Percentiles rank a stretch among this genome's conserved stretches.
Conservation (phyloP, 1,140 invertebrate species). For the Ips typographus region DNA sequence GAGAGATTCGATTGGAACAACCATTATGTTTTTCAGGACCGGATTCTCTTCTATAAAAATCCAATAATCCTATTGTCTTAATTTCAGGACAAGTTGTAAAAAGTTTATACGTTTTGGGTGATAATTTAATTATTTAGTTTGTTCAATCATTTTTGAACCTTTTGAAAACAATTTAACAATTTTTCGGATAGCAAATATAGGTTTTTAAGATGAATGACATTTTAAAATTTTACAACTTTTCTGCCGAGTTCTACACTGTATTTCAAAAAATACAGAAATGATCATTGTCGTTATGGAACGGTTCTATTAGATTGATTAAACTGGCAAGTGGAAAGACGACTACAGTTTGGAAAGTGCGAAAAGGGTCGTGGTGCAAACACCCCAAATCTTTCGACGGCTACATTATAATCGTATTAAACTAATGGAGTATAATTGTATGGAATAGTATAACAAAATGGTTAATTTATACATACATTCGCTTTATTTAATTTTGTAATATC, state of each 20-base stretch:
- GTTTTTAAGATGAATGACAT: too few relatives aligned
- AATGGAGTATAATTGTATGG: constrained; percentile 11
- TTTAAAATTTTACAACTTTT: too few relatives aligned
- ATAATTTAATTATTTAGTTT: not conserved
- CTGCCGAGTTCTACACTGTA: constrained; percentile 4
- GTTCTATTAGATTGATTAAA: constrained; percentile 47
- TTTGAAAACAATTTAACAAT: not conserved
- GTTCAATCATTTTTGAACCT: not conserved
- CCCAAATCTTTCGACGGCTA: constrained; percentile 17
- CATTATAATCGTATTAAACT: constrained; percentile 29
- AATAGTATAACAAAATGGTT: too few relatives aligned
- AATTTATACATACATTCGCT: too few relatives aligned
- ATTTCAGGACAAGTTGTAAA: not conserved
- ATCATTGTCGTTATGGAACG: constrained; percentile 38
- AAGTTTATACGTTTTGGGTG: not conserved
- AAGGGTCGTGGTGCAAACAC: constrained; percentile 19
- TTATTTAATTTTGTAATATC: too few relatives aligned
- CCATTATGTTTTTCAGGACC: constrained; percentile 14
- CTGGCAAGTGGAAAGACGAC: constrained; percentile 29
- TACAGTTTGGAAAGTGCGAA: constrained; percentile 22
- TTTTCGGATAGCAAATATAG: not conserved
- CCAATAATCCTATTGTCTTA: not conserved
- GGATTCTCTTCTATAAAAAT: not conserved
- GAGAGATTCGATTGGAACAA: constrained; percentile 23
- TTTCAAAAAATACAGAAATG: constrained; percentile 32